Percentiles rank a stretch among this genome's conserved stretches.
Conservation (phyloP, 1,140 invertebrate species). For the Halictus rubicundus region DNA sequence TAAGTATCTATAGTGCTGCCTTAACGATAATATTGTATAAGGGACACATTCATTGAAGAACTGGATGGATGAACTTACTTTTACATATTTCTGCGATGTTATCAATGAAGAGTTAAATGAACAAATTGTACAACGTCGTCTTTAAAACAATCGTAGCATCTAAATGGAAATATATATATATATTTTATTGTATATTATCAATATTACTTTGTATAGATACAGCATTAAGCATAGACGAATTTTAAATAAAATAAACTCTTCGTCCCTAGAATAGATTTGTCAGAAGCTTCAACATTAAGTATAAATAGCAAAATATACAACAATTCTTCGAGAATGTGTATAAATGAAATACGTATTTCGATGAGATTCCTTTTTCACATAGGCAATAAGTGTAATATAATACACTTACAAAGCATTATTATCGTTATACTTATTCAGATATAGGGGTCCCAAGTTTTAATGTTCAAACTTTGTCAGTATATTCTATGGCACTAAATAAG, state of each 20-base stretch:
- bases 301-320: constrained; percentile 48
- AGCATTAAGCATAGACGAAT: constrained; percentile 15
- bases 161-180: constrained; percentile 16
- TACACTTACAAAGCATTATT: constrained; percentile 19
- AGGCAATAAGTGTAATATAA: constrained; percentile 23
- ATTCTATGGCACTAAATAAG: too few species aligned
- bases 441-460: too few species aligned
- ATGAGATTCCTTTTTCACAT: constrained; percentile 19
- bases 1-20: constrained; percentile 13
- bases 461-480: too few species aligned
- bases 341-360: constrained; percentile 28
- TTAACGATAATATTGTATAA: constrained; percentile 9
- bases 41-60: constrained; percentile 4
- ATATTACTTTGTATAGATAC: constrained; percentile 17
- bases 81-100: not conserved
- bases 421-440: not conserved
- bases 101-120: not conserved
- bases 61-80: constrained; percentile 24
- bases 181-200: too few species aligned
- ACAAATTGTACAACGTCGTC: not conserved
- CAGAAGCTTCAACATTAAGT: constrained; percentile 27
- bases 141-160: not conserved
- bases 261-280: constrained; percentile 12
- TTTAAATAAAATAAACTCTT: constrained; percentile 30
- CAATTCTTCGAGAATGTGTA: constrained; percentile 28